Evolutionary conservation across 2,888 invertebrate genomes (phyloP), one percentile per base, ranked within the genome.

Genomic region (Aethes cnicana): DNA sequence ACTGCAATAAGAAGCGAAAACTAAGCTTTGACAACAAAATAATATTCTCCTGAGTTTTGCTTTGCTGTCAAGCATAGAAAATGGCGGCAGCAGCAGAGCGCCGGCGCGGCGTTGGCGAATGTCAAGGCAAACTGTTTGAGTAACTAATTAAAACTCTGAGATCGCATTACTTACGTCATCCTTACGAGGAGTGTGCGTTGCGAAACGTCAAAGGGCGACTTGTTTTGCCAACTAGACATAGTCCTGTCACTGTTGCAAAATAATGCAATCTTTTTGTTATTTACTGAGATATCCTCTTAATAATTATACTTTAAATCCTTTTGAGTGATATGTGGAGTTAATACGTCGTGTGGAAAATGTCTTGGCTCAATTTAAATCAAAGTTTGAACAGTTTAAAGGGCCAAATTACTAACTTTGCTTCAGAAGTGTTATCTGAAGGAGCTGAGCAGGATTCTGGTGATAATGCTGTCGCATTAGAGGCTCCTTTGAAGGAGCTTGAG

Each of bases 381-480:
- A 92, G 92, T 84, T 85, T 92, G 62, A 92, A 81, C 74, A 93
- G 91, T 82, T 85, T 97, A 61, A 97, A 96, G 81, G 97, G 96
- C 62, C 97, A 97, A 90, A 92, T 97, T 69, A 93, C 94, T 23
- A 97, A 92, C 87, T 94, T 97, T 70, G 97, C 97, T 53, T 95
- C 95, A 77, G 97, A 96, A 84, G 96, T 97, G 65, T 91, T 97
- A 74, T 93, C 95, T 59, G 97, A 97, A 67, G 92, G 90, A 58
- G 90, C 91, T 68, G 91, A 87, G 54, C 93, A 93, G 68, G 75
- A 77, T 64, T 56, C 62, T 49, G 69, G 55, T 23, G 76, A 72
- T 55, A 69, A 64, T 60, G 57, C 70, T 43, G 56, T 68, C 36
- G 64, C 56, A 54, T 59, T 49, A 18, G 70, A 74, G 23, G 46